Evolutionary conservation across 2,113 vertebrate genomes (phyloP).

Genomic region (Tonatia bakeri): DNA sequence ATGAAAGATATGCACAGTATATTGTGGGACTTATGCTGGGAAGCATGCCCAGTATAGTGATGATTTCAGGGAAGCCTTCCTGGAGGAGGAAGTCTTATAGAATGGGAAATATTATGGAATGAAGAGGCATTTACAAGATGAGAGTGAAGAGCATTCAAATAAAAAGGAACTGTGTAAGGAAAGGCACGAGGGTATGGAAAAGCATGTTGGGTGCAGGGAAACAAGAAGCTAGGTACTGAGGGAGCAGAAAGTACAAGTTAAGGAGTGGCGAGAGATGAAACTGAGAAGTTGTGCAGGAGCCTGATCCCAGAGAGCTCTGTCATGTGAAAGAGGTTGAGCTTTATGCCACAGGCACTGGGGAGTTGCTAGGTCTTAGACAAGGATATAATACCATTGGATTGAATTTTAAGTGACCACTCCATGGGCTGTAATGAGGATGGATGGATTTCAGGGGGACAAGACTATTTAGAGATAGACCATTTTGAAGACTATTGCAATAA

Average conservation of each 20-base stretch:
- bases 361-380: not conserved
- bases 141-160: slow-evolving; percentile 11
- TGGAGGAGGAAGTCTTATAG: not conserved
- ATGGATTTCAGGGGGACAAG: not conserved
- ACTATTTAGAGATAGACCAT: slow-evolving; percentile 1
- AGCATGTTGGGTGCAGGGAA: not conserved
- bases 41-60: not conserved
- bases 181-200: not conserved
- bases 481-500: not conserved
- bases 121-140: not conserved
- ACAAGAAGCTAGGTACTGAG: not conserved
- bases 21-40: not conserved
- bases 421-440: not conserved
- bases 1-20: not conserved
- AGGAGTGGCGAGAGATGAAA: not conserved
- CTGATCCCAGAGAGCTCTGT: not conserved
- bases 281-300: not conserved
- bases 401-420: slow-evolving; percentile 3
- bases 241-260: not conserved
- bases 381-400: not conserved
- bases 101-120: not conserved
- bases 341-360: not conserved
- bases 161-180: not conserved
- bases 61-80: slow-evolving; percentile 2
- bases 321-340: not conserved